These are phyloP conservation scores for Tapera naevia DNA, from an alignment of 2,797 vertebrate genomes.

Conservation along the genomic window DNA sequence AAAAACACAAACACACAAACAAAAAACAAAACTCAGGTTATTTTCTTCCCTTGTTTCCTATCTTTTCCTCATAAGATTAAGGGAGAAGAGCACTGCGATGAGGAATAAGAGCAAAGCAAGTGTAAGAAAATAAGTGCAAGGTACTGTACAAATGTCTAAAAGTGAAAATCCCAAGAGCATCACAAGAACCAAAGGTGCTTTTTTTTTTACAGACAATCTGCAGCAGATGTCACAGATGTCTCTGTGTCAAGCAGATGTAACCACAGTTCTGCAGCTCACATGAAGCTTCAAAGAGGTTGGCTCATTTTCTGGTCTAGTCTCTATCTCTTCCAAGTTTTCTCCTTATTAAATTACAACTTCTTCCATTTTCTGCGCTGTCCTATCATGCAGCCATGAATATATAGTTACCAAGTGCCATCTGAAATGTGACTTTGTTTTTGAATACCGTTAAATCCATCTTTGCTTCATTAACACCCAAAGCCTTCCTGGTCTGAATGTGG, in stretches of 20 bases:
- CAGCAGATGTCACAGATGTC: background rate
- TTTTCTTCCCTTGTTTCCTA: background rate
- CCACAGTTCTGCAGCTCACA: background rate
- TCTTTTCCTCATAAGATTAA: background rate
- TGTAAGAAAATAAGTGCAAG: too few relatives aligned
- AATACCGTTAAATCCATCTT: background rate
- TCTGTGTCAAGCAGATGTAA: background rate
- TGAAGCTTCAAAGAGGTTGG: background rate
- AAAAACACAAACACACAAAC: background rate
- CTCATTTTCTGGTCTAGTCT: background rate
- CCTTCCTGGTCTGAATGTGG: background rate
- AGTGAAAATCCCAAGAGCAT: background rate
- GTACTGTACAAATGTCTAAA: background rate
- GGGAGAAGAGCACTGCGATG: background rate
- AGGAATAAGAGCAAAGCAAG: background rate
- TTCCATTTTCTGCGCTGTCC: background rate
- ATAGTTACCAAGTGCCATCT: background rate
- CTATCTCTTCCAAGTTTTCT: background rate
- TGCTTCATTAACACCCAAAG: background rate
- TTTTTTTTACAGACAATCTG: background rate
- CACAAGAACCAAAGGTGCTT: background rate
- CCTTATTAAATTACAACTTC: background rate
- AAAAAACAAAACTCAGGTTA: accelerated
- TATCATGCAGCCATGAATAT: background rate
- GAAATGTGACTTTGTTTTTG: background rate